A percentile compares a stretch with the other conserved stretches of the same genome.
Conservation (phyloP, 2,888 invertebrate genomes). For the Ceriagrion tenellum region DNA sequence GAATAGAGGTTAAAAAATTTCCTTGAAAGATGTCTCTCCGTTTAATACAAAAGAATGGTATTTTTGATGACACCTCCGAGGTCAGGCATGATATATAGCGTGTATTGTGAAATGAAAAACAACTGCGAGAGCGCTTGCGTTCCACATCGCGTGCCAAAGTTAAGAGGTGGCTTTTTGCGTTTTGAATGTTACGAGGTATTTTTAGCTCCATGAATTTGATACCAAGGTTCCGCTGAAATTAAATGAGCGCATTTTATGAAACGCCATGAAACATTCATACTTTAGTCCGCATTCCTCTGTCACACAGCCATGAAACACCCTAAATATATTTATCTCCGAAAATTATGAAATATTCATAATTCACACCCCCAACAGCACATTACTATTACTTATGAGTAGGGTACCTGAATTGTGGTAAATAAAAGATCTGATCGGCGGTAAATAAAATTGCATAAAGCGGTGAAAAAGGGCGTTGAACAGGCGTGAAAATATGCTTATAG, state of each 20-base stretch:
- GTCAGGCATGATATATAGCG: conserved; percentile 21
- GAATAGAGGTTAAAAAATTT: background rate
- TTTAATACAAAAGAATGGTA: background rate
- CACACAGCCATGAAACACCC: too few relatives aligned
- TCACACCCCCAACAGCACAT: too few relatives aligned
- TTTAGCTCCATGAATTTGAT: background rate
- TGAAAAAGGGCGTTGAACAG: too few relatives aligned
- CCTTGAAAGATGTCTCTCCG: background rate
- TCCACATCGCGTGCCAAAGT: background rate
- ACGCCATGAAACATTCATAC: background rate
- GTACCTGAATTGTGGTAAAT: too few relatives aligned
- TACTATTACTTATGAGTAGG: too few relatives aligned
- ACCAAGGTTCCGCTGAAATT: background rate
- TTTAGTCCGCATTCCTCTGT: too few relatives aligned
- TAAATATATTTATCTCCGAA: too few relatives aligned
- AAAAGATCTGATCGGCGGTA: too few relatives aligned
- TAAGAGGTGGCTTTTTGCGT: background rate
- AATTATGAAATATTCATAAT: too few relatives aligned
- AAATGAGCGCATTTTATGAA: background rate
- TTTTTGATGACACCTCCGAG: background rate
- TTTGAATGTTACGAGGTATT: background rate
- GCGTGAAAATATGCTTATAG: too few relatives aligned
- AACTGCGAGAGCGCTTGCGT: background rate
- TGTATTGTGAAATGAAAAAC: background rate
- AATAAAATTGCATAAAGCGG: too few relatives aligned